Evolutionary conservation across 2,797 vertebrate genomes (phyloP).

Genomic region (Megaceryle alcyon): DNA sequence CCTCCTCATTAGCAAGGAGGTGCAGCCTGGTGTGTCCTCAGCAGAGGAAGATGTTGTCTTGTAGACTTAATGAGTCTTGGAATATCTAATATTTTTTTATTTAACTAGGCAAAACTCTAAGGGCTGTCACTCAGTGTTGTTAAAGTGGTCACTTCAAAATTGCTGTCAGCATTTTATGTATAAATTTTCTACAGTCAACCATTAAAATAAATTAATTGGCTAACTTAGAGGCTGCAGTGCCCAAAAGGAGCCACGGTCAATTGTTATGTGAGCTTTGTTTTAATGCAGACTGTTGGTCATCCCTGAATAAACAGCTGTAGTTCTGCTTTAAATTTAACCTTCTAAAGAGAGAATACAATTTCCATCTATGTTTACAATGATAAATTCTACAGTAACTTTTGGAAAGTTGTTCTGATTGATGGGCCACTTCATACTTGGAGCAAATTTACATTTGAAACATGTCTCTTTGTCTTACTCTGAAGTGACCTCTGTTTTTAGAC

Average conservation of each 20-base stretch:
- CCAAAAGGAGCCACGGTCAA: neutral
- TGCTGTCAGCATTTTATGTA: fast-evolving
- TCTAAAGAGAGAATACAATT: neutral
- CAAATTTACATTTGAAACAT: neutral
- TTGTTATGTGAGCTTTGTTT: neutral
- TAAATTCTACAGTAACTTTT: neutral
- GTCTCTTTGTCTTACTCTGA: neutral
- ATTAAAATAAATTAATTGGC: neutral
- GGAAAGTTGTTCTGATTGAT: neutral
- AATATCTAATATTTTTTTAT: neutral
- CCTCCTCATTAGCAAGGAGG: neutral
- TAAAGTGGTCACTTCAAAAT: neutral
- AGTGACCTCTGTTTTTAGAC: neutral
- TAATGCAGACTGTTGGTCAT: neutral
- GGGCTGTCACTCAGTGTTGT: neutral
- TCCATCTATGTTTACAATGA: neutral
- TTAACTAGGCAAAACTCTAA: neutral
- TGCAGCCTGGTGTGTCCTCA: neutral
- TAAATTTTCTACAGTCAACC: neutral
- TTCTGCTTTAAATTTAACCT: neutral
- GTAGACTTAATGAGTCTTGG: neutral
- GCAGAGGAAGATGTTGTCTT: neutral
- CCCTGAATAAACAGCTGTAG: neutral
- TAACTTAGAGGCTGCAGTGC: neutral
- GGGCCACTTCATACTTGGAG: neutral